Evolutionary conservation across 2,113 vertebrate species (phyloP).

Genomic region (Bubo scandiacus): DNA sequence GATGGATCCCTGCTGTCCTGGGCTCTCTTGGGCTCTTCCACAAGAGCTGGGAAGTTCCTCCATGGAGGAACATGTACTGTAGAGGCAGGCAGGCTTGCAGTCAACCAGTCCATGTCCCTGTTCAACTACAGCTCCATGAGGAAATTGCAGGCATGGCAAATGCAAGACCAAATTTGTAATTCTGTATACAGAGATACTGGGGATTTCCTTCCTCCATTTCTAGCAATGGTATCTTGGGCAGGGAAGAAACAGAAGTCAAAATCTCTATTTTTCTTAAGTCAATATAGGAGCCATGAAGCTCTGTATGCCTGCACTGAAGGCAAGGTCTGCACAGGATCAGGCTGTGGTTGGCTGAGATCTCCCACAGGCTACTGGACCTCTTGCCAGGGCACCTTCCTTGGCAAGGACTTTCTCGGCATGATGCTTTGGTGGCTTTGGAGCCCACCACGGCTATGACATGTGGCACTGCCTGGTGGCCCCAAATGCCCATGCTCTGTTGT

Average conservation of each 20-base stretch:
- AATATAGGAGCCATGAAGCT: background rate
- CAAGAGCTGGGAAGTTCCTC: background rate
- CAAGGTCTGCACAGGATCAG: background rate
- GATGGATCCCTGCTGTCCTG: background rate
- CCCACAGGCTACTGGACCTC: background rate
- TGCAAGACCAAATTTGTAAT: background rate
- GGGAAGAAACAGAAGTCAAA: background rate
- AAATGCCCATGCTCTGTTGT: background rate
- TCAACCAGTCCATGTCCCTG: background rate
- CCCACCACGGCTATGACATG: fast-evolving
- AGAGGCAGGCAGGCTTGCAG: background rate
- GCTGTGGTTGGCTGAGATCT: background rate
- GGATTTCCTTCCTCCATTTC: background rate
- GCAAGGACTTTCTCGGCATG: fast-evolving
- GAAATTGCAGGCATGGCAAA: background rate
- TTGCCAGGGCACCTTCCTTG: background rate
- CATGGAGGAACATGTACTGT: fast-evolving
- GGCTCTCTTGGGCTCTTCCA: background rate
- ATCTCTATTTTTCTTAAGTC: background rate
- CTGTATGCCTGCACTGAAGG: background rate
- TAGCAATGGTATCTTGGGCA: background rate
- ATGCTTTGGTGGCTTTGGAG: background rate
- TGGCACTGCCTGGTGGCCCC: background rate
- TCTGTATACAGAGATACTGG: background rate
- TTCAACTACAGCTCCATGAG: background rate